phyloP scores from a whole-genome alignment of 2,113 vertebrate species.

The Stercorarius parasiticus region DNA sequence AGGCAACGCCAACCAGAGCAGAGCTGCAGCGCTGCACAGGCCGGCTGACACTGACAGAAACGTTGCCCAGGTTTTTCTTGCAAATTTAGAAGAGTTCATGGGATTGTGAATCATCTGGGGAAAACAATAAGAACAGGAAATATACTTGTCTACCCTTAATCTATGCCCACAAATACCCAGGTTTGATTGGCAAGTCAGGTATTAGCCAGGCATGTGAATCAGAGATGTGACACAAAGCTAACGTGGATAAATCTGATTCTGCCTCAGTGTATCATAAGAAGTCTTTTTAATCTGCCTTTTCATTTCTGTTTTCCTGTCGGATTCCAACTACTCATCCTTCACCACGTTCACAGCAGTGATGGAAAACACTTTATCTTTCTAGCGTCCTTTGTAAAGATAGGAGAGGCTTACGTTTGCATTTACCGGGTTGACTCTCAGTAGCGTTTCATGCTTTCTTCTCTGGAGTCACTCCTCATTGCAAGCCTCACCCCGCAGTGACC shows the following conservation, averaged over 20 bases:
- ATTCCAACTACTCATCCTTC: not conserved
- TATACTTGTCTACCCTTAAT: not conserved
- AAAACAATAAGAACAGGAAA: not conserved
- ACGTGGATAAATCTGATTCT: not conserved
- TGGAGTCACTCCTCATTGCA: not conserved
- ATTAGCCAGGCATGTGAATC: not conserved
- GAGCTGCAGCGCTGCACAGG: not conserved
- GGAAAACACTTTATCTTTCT: not conserved
- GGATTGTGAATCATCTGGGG: not conserved
- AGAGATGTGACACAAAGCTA: not conserved
- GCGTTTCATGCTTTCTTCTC: not conserved
- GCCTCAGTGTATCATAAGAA: not conserved
- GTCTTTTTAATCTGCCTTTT: not conserved
- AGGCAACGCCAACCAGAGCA: not conserved
- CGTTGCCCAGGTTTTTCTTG: not conserved
- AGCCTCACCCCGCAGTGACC: not conserved
- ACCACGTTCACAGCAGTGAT: not conserved
- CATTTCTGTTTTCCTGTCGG: not conserved
- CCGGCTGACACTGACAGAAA: not conserved
- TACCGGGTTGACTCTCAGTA: not conserved
- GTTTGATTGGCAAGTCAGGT: not conserved
- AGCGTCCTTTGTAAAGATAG: not conserved
- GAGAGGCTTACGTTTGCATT: accelerated
- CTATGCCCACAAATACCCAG: not conserved
- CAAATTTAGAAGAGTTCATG: not conserved